These are phyloP conservation scores for Oasisia sp. DNA, from an alignment of 2,888 invertebrate genomes.

Conservation along the genomic window DNA sequence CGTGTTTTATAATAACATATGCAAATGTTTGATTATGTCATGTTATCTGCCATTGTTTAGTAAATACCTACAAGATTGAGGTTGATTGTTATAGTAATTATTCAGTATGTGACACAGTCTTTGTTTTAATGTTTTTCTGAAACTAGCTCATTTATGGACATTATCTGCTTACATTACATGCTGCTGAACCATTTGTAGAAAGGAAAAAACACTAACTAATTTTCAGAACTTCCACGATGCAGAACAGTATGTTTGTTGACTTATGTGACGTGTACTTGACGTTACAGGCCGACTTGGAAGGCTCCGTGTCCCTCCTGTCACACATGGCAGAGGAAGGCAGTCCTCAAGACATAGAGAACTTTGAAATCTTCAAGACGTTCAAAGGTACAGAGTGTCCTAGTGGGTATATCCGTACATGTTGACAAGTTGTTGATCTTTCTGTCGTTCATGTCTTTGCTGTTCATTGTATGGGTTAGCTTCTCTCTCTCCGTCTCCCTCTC, in stretches of 20 bases:
- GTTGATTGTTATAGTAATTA: not conserved
- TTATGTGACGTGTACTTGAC: not conserved
- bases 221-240: not conserved
- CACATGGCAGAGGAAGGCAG: conserved; percentile 27
- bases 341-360: conserved; percentile 42
- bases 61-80: not conserved
- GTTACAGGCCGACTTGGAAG: conserved; percentile 25
- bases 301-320: conserved; percentile 19
- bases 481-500: too few relatives aligned
- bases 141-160: not conserved
- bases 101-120: not conserved
- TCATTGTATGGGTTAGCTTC: not conserved
- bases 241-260: not conserved
- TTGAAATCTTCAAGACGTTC: conserved; percentile 41
- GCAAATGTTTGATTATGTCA: too few relatives aligned
- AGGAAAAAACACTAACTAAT: not conserved
- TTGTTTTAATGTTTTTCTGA: not conserved
- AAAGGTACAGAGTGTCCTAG: conserved; percentile 29
- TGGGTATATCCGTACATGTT: too few relatives aligned
- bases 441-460: not conserved
- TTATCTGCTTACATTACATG: not conserved
- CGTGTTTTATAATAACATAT: too few relatives aligned
- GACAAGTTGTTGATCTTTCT: too few relatives aligned
- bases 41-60: too few relatives aligned
- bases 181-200: not conserved